These are phyloP conservation scores for Eulemur rufifrons DNA, from an alignment of 2,113 vertebrate species.

Conservation along the genomic window DNA sequence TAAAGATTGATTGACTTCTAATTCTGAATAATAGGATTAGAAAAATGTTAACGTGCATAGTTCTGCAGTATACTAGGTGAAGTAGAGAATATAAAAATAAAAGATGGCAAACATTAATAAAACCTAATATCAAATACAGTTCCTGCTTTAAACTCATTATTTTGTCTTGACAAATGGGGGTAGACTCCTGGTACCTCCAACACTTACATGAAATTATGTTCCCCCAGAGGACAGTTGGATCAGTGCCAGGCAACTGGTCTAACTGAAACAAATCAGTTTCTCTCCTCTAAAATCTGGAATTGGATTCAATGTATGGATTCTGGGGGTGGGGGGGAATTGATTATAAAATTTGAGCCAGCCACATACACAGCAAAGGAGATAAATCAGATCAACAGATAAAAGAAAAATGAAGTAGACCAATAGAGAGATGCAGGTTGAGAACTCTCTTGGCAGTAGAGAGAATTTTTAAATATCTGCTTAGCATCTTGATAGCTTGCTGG, in stretches of 20 bases:
- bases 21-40: neutral
- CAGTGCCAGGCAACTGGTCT: neutral
- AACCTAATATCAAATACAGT: neutral
- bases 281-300: neutral
- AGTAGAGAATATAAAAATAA: neutral
- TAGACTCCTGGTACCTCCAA: neutral
- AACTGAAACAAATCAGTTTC: neutral
- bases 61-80: neutral
- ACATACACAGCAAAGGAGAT: neutral
- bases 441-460: neutral
- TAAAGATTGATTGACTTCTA: neutral
- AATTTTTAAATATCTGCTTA: neutral
- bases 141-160: neutral
- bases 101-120: neutral
- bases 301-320: neutral
- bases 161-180: neutral
- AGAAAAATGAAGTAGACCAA: neutral
- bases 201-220: neutral
- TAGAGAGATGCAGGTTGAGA: neutral
- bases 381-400: neutral
- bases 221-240: accelerated
- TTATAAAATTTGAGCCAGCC: neutral
- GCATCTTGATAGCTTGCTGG: neutral
- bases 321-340: neutral
- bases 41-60: neutral